A percentile compares a stretch with the other conserved stretches of the same genome.
These are phyloP conservation scores for Protosalanx chinensis DNA, from an alignment of 2,797 vertebrate genomes.

Conservation along the genomic window DNA sequence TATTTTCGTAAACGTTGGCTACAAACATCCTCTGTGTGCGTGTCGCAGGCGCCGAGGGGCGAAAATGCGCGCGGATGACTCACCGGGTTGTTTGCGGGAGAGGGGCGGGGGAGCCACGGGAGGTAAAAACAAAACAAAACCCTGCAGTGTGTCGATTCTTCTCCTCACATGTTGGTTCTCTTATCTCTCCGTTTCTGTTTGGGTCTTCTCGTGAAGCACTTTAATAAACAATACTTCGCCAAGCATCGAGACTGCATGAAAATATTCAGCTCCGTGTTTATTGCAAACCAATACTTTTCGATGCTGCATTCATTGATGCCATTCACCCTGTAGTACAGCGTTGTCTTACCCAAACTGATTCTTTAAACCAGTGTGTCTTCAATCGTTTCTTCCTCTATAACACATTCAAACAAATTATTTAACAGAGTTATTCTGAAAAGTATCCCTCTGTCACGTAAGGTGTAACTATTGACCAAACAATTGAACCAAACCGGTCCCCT, in stretches of 20 bases:
- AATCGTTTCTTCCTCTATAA: no score
- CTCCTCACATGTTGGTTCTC: constrained; percentile 43
- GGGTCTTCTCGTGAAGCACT: constrained; percentile 11
- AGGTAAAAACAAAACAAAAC: constrained; percentile 54
- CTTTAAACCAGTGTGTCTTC: no score
- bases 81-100: constrained; percentile 78
- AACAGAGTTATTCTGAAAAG: no score
- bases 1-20: no score
- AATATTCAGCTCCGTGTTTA: constrained; percentile 26
- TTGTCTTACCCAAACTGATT: no score
- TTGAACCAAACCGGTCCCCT: no score
- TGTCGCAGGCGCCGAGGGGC: constrained; percentile 1
- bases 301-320: constrained; percentile 24
- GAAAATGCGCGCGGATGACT: constrained; percentile 74
- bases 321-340: neutral
- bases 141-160: constrained; percentile 49
- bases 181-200: neutral
- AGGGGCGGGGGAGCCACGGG: constrained; percentile 51
- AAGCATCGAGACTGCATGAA: neutral
- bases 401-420: no score
- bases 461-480: constrained; percentile 65
- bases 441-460: no score
- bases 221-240: no score
- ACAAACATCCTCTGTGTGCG: neutral
- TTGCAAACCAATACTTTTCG: constrained; percentile 60